Evolutionary conservation across 2,113 vertebrate species (phyloP).

Genomic region (Cavia porcellus): DNA sequence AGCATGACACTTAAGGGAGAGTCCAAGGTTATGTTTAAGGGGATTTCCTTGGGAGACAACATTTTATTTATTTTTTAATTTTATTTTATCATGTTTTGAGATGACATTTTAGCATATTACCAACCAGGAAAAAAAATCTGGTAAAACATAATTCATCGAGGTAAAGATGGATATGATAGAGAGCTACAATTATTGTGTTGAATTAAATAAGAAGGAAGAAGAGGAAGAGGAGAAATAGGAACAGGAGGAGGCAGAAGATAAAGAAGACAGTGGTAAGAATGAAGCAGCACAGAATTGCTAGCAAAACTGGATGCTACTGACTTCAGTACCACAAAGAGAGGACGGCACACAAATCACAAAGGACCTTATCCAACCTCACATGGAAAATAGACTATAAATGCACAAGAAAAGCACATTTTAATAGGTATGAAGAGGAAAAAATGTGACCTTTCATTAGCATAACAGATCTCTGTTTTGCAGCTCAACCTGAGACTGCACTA

Average conservation of each 20-base stretch:
- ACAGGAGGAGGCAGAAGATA: neutral
- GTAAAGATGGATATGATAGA: neutral
- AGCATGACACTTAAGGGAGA: neutral
- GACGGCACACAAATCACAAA: fast-evolving
- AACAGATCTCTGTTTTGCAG: neutral
- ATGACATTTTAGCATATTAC: neutral
- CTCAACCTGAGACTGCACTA: neutral
- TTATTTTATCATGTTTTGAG: too few relatives aligned
- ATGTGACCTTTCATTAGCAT: neutral
- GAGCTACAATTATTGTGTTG: neutral
- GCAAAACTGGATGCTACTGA: neutral
- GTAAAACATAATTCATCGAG: neutral
- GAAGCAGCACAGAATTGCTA: neutral
- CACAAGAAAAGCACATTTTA: neutral
- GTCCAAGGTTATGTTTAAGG: neutral
- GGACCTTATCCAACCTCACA: neutral
- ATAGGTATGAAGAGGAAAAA: neutral
- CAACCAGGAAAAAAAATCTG: neutral
- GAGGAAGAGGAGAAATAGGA: neutral
- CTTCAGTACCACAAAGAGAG: neutral
- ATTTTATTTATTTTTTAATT: neutral
- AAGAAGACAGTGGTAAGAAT: neutral
- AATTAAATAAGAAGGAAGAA: neutral
- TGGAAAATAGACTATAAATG: neutral
- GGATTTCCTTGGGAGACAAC: neutral